These are phyloP conservation scores for Rhinogobius similis DNA, from an alignment of 2,113 vertebrate genomes.

Conservation along the genomic window DNA sequence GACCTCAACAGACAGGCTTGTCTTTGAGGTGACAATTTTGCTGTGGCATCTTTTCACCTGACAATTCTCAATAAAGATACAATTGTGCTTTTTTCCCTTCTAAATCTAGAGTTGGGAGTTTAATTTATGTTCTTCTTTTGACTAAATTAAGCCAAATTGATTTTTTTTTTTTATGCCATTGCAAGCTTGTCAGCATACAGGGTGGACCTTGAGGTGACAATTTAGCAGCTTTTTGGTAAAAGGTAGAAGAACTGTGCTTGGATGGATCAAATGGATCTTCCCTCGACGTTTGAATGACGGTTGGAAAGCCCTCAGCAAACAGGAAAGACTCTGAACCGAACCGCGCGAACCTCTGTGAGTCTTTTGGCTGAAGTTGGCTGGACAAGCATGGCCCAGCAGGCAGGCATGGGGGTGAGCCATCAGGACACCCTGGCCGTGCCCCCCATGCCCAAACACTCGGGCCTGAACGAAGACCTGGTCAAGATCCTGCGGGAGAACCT, in stretches of 20 bases:
- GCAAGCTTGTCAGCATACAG: slow-evolving; percentile 10
- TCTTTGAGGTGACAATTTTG: too few relatives aligned
- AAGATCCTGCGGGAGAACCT: slow-evolving; percentile 95
- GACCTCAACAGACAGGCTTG: too few relatives aligned
- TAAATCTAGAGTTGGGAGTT: too few relatives aligned
- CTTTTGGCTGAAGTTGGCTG: slow-evolving; percentile 61
- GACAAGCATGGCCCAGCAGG: slow-evolving; percentile 91
- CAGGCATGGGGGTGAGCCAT: slow-evolving; percentile 77
- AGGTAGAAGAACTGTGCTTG: neutral
- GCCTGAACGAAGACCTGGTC: slow-evolving; percentile 94
- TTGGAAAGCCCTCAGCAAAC: slow-evolving; percentile 15
- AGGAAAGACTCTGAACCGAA: neutral
- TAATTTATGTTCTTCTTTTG: slow-evolving; percentile 27
- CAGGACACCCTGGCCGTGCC: slow-evolving; percentile 87
- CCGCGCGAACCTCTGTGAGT: slow-evolving; percentile 6
- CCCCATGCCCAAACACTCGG: slow-evolving; percentile 89
- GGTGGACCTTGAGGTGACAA: neutral
- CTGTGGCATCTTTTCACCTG: too few relatives aligned
- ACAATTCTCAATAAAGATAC: too few relatives aligned
- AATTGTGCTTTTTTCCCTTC: too few relatives aligned
- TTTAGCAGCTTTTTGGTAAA: too few relatives aligned
- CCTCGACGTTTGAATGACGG: neutral
- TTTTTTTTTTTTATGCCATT: neutral
- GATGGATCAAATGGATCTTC: neutral
- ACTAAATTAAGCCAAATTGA: neutral